These are phyloP conservation scores for Chiloscyllium punctatum DNA, from an alignment of 2,797 vertebrate genomes.

Conservation along the genomic window DNA sequence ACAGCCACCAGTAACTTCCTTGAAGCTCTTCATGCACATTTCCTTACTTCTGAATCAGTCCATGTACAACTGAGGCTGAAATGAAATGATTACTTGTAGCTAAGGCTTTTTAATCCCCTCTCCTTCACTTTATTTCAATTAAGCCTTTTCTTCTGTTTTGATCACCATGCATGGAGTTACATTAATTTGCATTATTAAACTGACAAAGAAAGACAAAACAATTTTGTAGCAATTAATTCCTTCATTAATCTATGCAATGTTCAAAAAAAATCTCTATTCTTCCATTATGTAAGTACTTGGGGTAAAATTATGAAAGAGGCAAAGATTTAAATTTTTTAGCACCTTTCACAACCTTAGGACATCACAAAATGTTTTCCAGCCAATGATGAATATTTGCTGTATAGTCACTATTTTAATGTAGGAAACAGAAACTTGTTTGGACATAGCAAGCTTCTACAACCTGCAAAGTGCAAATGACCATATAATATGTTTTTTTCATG, in stretches of 20 bases:
- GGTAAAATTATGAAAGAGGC: background rate
- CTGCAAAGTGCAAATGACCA: background rate
- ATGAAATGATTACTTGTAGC: background rate
- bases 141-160: background rate
- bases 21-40: background rate
- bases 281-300: background rate
- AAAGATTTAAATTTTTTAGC: no score
- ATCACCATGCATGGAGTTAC: background rate
- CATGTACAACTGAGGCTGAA: background rate
- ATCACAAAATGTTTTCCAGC: no score
- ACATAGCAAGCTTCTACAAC: background rate
- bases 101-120: background rate
- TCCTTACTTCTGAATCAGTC: background rate
- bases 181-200: background rate
- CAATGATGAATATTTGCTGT: background rate
- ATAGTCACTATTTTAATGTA: background rate
- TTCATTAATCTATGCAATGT: background rate
- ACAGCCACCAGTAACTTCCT: background rate
- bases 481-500: background rate
- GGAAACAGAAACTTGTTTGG: background rate
- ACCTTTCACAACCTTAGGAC: no score
- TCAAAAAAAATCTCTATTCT: background rate
- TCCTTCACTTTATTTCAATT: background rate
- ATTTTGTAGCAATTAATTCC: background rate
- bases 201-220: background rate